phyloP scores from a whole-genome alignment of 1,140 invertebrate species.

The Calosoma granatense region DNA sequence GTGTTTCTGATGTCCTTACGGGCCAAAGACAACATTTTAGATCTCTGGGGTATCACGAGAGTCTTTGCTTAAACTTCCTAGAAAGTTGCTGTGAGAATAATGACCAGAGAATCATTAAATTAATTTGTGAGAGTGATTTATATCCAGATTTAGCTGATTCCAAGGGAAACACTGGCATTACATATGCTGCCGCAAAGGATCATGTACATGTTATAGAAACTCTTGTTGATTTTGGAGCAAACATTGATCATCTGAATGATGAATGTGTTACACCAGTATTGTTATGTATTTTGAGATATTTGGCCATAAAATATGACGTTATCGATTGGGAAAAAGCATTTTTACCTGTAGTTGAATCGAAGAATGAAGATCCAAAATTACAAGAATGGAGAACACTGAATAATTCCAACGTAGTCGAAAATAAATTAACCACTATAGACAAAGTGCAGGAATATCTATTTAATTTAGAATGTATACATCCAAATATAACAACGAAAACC shows the following conservation, averaged over 20 bases:
- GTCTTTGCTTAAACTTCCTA: slow-evolving; percentile 22
- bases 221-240: slow-evolving; percentile 37
- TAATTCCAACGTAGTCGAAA: slow-evolving; percentile 16
- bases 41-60: slow-evolving; percentile 23
- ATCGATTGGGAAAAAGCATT: slow-evolving; percentile 31
- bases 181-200: slow-evolving; percentile 38
- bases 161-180: slow-evolving; percentile 38
- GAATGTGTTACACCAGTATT: slow-evolving; percentile 39
- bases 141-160: slow-evolving; percentile 36
- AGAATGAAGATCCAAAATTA: slow-evolving; percentile 21
- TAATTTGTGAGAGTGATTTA: slow-evolving; percentile 33
- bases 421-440: slow-evolving; percentile 15
- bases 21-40: slow-evolving; percentile 21
- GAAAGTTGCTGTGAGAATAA: slow-evolving; percentile 26
- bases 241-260: slow-evolving; percentile 38
- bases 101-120: slow-evolving; percentile 27
- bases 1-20: slow-evolving; percentile 20
- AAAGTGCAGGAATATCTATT: slow-evolving; percentile 15
- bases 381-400: slow-evolving; percentile 11
- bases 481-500: slow-evolving; percentile 2
- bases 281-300: slow-evolving; percentile 33
- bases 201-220: slow-evolving; percentile 21
- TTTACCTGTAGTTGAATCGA: slow-evolving; percentile 22
- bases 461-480: slow-evolving; percentile 6
- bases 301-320: slow-evolving; percentile 31